These are phyloP conservation scores for Mellivora capensis DNA, from an alignment of 2,113 vertebrate species.

Conservation along the genomic window DNA sequence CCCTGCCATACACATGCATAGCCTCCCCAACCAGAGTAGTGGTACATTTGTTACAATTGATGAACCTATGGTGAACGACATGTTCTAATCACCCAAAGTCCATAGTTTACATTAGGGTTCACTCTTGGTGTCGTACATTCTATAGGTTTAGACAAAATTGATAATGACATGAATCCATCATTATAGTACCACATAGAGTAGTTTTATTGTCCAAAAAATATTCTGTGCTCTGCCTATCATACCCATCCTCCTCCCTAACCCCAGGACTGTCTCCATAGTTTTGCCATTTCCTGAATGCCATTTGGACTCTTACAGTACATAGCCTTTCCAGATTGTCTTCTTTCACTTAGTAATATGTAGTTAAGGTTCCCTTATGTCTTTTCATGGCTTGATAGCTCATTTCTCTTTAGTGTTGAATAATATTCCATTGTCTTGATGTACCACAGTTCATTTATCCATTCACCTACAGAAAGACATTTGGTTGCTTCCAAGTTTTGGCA, in stretches of 20 bases:
- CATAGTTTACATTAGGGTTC: not conserved
- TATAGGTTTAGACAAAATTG: not conserved
- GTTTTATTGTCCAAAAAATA: not conserved
- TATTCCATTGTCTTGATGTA: not conserved
- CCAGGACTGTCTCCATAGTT: not conserved
- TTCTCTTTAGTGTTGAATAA: not conserved
- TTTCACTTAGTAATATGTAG: not conserved
- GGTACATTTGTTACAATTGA: not conserved
- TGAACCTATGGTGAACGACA: not conserved
- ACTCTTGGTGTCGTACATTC: not conserved
- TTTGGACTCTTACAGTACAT: not conserved
- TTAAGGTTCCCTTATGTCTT: not conserved
- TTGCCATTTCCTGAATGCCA: conserved; percentile 4
- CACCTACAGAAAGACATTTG: not conserved
- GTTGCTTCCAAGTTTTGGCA: not conserved
- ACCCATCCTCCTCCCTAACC: not conserved
- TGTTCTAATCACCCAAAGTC: not conserved
- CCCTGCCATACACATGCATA: not conserved
- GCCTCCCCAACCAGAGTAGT: not conserved
- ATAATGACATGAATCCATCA: not conserved
- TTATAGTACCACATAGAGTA: not conserved
- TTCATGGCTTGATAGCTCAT: not conserved
- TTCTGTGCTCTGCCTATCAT: not conserved
- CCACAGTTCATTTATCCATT: not conserved
- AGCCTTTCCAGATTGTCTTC: not conserved